Evolutionary conservation across 2,797 vertebrate species (phyloP), one percentile per base, ranked within the genome.

Genomic region (Molothrus aeneus): DNA sequence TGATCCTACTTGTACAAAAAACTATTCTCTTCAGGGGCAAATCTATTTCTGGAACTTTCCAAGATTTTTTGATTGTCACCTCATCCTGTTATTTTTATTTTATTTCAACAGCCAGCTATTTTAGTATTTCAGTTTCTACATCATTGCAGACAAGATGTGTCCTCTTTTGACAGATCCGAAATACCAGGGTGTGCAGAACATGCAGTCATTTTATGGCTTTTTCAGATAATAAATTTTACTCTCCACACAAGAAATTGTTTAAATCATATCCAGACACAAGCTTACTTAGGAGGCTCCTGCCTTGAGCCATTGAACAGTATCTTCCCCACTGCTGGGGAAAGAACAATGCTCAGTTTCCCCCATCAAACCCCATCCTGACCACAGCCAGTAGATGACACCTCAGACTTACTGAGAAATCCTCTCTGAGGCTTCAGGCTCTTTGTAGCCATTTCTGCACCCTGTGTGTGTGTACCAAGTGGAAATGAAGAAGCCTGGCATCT

Each of bases 171-270:
- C 54, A 69, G 78, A 73, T 77, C 57, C 2, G 31, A 90, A 91
- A 77, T 68, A 86, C 17, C 59, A 40, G 17, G 22, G 53, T 73
- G n/a, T 64, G 42, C 32, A 88, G 57, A 83, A 57, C 64, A 70
- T 42, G 45, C 32, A 40, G 65, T 47, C 29, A 71, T 65, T 42
- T 91, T 64, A 50, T 9, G 15, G 43, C 24, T 88, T 89, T 80
- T 80, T 86, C 81, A 74, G 61, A 45, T 53, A 63, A 78, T 89
- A 94, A 92, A 89, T 68, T 84, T 89, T 78, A 80, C 54, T 83
- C 47, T 86, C 29, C 72, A 66, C 38, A 70, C 22, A 89, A 82
- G 15, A 75, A 94, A 90, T 28, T 42, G 20, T 70, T 85, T 66
- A 72, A 92, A 93, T 53, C 81, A 53, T 29, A 85, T 47, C 71